Percentiles rank a stretch among this genome's conserved stretches.
These are phyloP conservation scores for Simalia tracyae DNA, from an alignment of 2,797 vertebrate genomes.

Conservation along the genomic window DNA sequence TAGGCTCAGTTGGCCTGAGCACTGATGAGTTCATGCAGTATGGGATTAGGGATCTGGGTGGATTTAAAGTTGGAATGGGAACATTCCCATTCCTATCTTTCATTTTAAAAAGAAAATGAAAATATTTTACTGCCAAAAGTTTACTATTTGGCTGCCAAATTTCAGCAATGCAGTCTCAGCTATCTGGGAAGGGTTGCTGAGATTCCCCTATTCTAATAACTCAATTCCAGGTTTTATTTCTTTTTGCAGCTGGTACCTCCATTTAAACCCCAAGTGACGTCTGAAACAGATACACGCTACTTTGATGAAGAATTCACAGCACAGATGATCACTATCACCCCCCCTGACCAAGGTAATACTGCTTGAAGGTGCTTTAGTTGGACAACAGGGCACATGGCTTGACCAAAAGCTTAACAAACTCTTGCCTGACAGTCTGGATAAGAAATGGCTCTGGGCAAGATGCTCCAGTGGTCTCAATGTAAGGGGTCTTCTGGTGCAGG, in stretches of 20 bases:
- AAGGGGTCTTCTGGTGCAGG: background rate
- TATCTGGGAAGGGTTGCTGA: background rate
- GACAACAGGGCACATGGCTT: background rate
- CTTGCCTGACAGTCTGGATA: background rate
- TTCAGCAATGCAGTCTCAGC: background rate
- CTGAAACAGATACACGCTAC: constrained; percentile 96
- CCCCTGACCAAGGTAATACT: constrained; percentile 92
- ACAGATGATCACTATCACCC: constrained; percentile 98
- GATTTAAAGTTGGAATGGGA: background rate
- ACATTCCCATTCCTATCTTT: background rate
- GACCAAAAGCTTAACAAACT: background rate
- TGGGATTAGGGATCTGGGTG: background rate
- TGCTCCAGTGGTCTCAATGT: background rate
- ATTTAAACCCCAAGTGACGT: constrained; percentile 97
- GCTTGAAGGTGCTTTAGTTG: background rate
- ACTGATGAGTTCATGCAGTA: background rate
- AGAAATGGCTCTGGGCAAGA: background rate
- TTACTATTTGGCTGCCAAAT: background rate
- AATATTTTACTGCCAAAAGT: background rate
- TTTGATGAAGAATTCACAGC: constrained; percentile 98
- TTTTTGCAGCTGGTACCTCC: constrained; percentile 86
- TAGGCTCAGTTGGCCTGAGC: background rate
- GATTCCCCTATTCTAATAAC: background rate
- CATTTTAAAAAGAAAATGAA: background rate
- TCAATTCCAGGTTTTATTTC: background rate